Evolutionary conservation across 2,888 invertebrate species (phyloP).

Genomic region (Thyatira batis): DNA sequence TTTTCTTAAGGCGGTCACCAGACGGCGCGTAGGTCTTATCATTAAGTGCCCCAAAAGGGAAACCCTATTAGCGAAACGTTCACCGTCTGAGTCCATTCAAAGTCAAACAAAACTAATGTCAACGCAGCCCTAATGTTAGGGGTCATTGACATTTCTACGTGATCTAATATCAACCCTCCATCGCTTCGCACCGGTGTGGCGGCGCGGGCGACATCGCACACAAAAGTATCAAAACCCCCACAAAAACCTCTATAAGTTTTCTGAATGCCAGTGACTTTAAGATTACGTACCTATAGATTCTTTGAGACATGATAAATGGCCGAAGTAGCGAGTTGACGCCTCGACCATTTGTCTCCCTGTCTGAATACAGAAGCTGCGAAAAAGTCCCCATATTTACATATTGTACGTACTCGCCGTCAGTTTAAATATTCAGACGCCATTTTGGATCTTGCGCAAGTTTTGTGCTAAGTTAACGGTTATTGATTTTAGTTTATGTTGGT

Average conservation of each 20-base stretch:
- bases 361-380: conserved; percentile 41
- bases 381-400: conserved; percentile 63
- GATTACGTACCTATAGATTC: conserved; percentile 41
- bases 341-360: conserved; percentile 57
- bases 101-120: not conserved
- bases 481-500: not conserved
- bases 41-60: not conserved
- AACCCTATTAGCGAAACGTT: not conserved
- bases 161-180: not conserved
- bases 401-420: conserved; percentile 27
- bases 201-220: too few species aligned
- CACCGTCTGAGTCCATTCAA: not conserved
- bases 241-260: not conserved
- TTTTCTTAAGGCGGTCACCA: too few species aligned
- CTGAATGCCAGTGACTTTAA: conserved; percentile 2
- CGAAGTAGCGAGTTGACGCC: conserved; percentile 47
- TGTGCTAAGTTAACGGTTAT: conserved; percentile 2
- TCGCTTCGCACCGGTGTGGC: not conserved
- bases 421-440: conserved; percentile 23
- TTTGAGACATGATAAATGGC: conserved; percentile 57
- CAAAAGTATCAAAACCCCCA: not conserved
- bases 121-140: not conserved
- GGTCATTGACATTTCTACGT: not conserved
- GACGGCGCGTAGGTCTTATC: not conserved
- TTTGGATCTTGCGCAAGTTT: conserved; percentile 9